Evolutionary conservation across 2,797 vertebrate genomes (phyloP).

Genomic region (Oreochromis mossambicus): DNA sequence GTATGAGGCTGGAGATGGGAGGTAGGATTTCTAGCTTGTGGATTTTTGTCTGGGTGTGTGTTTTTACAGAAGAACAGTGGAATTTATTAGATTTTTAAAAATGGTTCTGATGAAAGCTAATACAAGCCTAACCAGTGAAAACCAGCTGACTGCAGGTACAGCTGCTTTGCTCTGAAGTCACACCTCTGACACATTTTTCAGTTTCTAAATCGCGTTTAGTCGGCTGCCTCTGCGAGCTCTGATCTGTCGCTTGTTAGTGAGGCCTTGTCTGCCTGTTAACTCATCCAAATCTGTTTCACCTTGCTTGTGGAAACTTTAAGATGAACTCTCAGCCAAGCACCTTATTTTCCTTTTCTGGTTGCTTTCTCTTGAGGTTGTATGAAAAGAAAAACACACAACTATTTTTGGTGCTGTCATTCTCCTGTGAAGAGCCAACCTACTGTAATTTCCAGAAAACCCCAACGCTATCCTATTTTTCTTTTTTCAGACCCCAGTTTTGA

Average conservation of each 20-base stretch:
- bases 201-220: not conserved
- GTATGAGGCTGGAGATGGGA: slow-evolving; percentile 4
- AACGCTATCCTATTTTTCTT: not conserved
- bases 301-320: not conserved
- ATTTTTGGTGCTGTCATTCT: not conserved
- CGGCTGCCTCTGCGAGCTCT: not conserved
- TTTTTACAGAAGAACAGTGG: not conserved
- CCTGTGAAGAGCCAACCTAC: not conserved
- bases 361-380: not conserved
- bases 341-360: not conserved
- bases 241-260: not conserved
- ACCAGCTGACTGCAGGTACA: not conserved
- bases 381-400: not conserved
- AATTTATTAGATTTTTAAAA: not conserved
- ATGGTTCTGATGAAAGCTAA: not conserved
- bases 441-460: not conserved
- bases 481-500: not conserved
- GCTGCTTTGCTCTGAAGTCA: not conserved
- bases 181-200: not conserved
- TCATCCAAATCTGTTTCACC: not conserved
- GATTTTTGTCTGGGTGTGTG: not conserved
- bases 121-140: not conserved
- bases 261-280: not conserved
- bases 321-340: not conserved
- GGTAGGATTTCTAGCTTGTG: not conserved